A percentile compares a stretch with the other conserved stretches of the same genome.
Evolutionary conservation across 2,797 vertebrate species (phyloP).

Genomic region (Acanthopagrus latus): DNA sequence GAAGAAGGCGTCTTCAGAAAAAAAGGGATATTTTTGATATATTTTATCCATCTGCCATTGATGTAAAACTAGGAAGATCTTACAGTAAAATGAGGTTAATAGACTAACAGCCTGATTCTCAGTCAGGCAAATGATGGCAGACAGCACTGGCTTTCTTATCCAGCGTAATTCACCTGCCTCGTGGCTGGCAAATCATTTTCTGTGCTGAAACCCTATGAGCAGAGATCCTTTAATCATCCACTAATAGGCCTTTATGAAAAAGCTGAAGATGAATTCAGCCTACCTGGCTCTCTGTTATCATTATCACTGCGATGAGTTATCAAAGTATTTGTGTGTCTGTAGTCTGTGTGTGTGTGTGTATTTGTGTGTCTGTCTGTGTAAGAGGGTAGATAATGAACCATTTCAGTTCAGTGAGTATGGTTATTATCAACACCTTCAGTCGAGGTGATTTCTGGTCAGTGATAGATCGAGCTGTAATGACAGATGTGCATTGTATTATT

Average conservation of each 20-base stretch:
- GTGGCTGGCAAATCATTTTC: conserved; percentile 77
- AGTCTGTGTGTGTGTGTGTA: conserved; percentile 8
- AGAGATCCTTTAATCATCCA: conserved; percentile 83
- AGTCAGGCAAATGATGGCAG: conserved; percentile 76
- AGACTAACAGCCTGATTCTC: conserved; percentile 76
- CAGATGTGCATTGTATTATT: conserved; percentile 56
- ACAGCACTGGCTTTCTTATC: conserved; percentile 77
- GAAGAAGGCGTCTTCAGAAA: conserved; percentile 14
- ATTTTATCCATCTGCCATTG: conserved; percentile 55
- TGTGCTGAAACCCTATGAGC: conserved; percentile 73
- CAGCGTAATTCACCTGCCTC: conserved; percentile 77
- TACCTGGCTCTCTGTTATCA: conserved; percentile 81
- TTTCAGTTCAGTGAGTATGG: conserved; percentile 65
- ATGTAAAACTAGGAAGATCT: conserved; percentile 70
- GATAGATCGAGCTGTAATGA: conserved; percentile 65
- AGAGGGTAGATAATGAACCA: conserved; percentile 60
- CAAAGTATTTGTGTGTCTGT: conserved; percentile 76
- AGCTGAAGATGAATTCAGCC: conserved; percentile 82
- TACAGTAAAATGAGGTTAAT: conserved; percentile 77
- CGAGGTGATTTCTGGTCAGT: conserved; percentile 50
- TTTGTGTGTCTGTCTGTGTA: conserved; percentile 34
- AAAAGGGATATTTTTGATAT: conserved; percentile 28
- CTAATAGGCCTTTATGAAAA: conserved; percentile 85
- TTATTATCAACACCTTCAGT: conserved; percentile 64
- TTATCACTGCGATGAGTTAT: conserved; percentile 75